Base-by-base conservation (phyloP, 2,888 invertebrate species). In the Pyrgus malvae region DNA sequence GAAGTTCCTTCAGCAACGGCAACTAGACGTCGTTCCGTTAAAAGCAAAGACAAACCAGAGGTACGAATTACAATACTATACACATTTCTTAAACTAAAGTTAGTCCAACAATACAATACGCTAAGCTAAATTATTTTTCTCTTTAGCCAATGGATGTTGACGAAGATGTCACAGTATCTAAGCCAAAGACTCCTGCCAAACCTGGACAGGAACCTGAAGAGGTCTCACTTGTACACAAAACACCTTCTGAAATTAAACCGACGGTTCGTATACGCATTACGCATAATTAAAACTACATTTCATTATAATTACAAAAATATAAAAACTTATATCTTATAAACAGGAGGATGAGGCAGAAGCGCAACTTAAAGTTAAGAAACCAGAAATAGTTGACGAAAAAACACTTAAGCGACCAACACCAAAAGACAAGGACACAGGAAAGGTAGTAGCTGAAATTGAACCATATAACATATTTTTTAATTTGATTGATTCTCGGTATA, bases 201-300 rank as follows among this genome's bases (percentile, higher is more conserved):
- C 85, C 87, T 65, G 87, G 76, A 55, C 70, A 82, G 59, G 78
- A 82, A 64, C 89, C 90, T 46, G 90, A 89, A 70, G 84, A 88
- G 1, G 89, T 88, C 60, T 82, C 86, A 48, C 81, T 88, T 31
- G 87, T 87, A 75, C 90, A 90, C 67, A 90, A 86, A 80, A 89
- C 87, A 70, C 89, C 89, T 16, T 81, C 89, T 53, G 84, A 89
- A 66, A 86, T 76, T 50, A 82, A 71, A 63, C 89, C 80, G 17
- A 89, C 90, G 90, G 90, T 90, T 76, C 54, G 89, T 89, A 83
- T 56, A 57, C 16, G 42, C 11, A 38, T 38, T 33, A 29, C 6
- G 21, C 16, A 25, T 8, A 14, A 21, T 7, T 2, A 37, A 37
- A 37, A 37, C 14, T 8, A 14, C 2, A 12, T 21, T 19, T 19